Base-by-base conservation (phyloP, 1,140 invertebrate genomes). In the Leptoteleia sp. region DNA sequence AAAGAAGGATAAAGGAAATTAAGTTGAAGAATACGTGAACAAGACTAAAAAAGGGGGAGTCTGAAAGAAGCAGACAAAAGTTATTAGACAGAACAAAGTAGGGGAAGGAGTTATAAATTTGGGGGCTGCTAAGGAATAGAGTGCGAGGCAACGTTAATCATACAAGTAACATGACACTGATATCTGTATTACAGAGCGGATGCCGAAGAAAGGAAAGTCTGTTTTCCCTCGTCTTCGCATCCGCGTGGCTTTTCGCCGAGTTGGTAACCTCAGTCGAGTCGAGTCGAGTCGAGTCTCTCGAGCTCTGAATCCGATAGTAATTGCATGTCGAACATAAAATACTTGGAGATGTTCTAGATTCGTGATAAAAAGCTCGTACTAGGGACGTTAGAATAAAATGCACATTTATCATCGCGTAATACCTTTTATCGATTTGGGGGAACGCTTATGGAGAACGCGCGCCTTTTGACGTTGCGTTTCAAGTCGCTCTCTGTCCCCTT, bases 241-340 rank as follows among this genome's bases (percentile, higher is more conserved):
- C 25, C 57, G 38, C 50, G 50, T 47, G 59, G 59, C 35, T 71
- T 65, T 70, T 57, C 50, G 64, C 57, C 57, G 64, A 54, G 59
- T 65, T 45, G 25, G 57, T 70, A 76, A 76, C 64, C 65, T 65
- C 59, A 59, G 19, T n/a, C n/a, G n/a, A n/a, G n/a, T n/a, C n/a
- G n/a, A n/a, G n/a, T n/a, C n/a, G 38, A 71, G 75, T 71, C 52
- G 27, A 19, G 37, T 68, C 65, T 64, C 59, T 65, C 45, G 48
- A 68, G 62, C 47, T 59, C 65, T 45, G 65, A 71, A 65, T 71
- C 65, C 59, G 52, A 71, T 70, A 77, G 65, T 77, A 77, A 77
- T 77, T 65, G 59, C 65, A 77, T 77, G 75, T 71, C 75, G 65
- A 77, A 77, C 75, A 77, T 77, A 45, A 77, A 77, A 77, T 71